phyloP scores from a whole-genome alignment of 2,888 invertebrate genomes.

The Hirtodrosophila trivittata region DNA sequence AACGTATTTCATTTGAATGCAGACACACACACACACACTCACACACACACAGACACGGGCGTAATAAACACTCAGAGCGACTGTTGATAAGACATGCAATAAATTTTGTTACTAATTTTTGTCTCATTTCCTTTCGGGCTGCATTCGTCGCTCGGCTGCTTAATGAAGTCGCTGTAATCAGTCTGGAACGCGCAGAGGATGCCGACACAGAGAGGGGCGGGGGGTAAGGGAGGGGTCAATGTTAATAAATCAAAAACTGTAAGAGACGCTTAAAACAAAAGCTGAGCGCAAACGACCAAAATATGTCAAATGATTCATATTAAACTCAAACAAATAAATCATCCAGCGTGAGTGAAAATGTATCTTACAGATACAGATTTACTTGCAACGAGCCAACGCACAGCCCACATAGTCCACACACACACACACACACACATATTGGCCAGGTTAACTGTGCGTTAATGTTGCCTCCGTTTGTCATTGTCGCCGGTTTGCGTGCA shows the following conservation, averaged over 20 bases:
- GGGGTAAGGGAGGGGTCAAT: slow-evolving; percentile 7
- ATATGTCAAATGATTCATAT: slow-evolving; percentile 76
- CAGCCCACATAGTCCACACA: no score
- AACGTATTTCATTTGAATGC: slow-evolving; percentile 46
- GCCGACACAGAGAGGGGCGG: background rate
- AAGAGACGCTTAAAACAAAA: slow-evolving; percentile 55
- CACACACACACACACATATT: no score
- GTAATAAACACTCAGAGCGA: background rate
- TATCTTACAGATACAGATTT: slow-evolving; percentile 49
- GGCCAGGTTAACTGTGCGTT: slow-evolving; percentile 61
- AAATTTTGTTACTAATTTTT: slow-evolving; percentile 76
- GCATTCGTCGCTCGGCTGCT: slow-evolving; percentile 29
- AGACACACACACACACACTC: slow-evolving; percentile 25
- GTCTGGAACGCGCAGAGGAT: slow-evolving; percentile 19
- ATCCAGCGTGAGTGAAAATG: slow-evolving; percentile 42
- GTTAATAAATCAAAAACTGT: slow-evolving; percentile 64
- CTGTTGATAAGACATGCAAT: slow-evolving; percentile 67
- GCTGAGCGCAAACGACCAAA: slow-evolving; percentile 37
- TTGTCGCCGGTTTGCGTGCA: slow-evolving; percentile 62
- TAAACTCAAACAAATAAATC: slow-evolving; percentile 70
- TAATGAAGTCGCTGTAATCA: slow-evolving; percentile 42
- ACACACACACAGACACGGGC: slow-evolving; percentile 13
- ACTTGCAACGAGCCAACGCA: no score
- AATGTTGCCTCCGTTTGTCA: slow-evolving; percentile 62
- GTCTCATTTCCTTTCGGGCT: slow-evolving; percentile 56